These are phyloP conservation scores for Pseudorasbora parva DNA, from an alignment of 2,113 vertebrate species.

Conservation along the genomic window DNA sequence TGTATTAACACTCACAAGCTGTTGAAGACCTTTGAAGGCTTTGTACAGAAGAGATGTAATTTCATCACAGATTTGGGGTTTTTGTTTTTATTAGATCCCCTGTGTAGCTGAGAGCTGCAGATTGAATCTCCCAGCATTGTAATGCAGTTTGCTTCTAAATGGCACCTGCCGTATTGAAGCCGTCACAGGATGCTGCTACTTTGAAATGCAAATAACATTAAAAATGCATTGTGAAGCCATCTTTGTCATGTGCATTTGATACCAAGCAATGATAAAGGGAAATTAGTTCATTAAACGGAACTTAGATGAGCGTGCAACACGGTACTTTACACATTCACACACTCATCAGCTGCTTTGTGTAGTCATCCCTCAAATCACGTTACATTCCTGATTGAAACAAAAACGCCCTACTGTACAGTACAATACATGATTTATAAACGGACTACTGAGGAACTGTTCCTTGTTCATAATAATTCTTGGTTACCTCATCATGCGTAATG, in stretches of 20 bases:
- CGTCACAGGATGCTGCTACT: conserved; percentile 5
- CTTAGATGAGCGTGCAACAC: not conserved
- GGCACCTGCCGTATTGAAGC: conserved; percentile 40
- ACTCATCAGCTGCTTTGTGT: conserved; percentile 6
- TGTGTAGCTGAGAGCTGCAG: conserved; percentile 35
- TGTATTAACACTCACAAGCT: conserved; percentile 35
- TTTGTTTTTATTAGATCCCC: conserved; percentile 36
- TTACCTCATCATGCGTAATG: not conserved
- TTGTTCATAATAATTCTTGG: not conserved
- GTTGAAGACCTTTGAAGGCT: conserved; percentile 21
- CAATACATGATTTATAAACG: not conserved
- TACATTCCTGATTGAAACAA: not conserved
- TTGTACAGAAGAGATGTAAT: conserved; percentile 25
- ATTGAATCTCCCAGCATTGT: conserved; percentile 45
- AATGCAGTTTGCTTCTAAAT: conserved; percentile 47
- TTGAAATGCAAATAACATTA: conserved; percentile 13
- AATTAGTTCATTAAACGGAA: conserved; percentile 8
- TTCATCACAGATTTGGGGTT: conserved; percentile 40
- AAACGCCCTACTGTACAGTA: not conserved
- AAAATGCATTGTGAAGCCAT: not conserved
- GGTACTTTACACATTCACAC: not conserved
- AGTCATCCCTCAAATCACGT: not conserved
- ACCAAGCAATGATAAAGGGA: not conserved
- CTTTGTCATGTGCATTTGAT: not conserved
- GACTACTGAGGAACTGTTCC: not conserved